Evolutionary conservation across 1,140 invertebrate genomes (phyloP).

Genomic region (Ceratina australensis): DNA sequence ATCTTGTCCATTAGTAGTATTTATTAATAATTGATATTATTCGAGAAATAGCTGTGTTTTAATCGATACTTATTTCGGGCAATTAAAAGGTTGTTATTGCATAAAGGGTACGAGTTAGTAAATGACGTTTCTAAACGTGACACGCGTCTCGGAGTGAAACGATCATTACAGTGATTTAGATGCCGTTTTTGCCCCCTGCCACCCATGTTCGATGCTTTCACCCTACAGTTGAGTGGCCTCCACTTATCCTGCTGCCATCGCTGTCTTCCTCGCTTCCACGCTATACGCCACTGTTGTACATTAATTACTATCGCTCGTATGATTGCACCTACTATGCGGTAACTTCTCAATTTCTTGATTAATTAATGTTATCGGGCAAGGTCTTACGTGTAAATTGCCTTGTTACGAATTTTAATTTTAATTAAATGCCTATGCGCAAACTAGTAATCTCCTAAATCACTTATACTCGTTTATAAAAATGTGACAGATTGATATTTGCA

Average conservation of each 20-base stretch:
- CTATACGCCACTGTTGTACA: background rate
- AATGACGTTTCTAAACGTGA: background rate
- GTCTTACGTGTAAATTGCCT: no score
- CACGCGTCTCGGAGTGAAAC: background rate
- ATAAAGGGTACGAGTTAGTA: background rate
- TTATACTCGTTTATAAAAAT: background rate
- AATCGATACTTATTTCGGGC: background rate
- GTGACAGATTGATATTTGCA: background rate
- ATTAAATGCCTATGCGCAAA: no score
- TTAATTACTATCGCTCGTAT: conserved; percentile 1
- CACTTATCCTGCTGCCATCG: conserved; percentile 6
- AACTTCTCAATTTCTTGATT: background rate
- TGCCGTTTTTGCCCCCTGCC: conserved; percentile 10
- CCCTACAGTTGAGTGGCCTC: conserved; percentile 22
- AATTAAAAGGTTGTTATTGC: background rate
- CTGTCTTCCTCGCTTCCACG: conserved; percentile 3
- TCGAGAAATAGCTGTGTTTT: background rate
- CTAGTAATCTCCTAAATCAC: background rate
- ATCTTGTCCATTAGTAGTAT: no score
- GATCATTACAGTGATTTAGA: conserved; percentile 1
- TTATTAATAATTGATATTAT: no score
- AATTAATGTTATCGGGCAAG: no score
- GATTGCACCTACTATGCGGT: background rate
- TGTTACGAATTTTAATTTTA: no score
- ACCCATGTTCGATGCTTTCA: background rate